A percentile compares a stretch with the other conserved stretches of the same genome.
These are phyloP conservation scores for Terebella lapidaria DNA, from an alignment of 2,888 invertebrate species.

Conservation along the genomic window DNA sequence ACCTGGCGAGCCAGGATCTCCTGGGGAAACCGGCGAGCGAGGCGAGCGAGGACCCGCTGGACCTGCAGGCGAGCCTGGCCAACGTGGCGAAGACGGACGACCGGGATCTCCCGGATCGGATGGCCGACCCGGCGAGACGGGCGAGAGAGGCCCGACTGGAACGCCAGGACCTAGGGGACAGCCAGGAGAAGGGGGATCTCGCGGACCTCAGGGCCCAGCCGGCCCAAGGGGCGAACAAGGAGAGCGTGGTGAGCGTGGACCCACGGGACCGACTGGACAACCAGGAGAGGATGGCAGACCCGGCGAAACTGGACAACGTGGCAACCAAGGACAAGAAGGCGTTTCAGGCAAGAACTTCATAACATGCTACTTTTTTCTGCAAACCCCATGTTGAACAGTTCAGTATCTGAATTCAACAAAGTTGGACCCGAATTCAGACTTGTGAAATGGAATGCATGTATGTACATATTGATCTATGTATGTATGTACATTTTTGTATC, in stretches of 20 bases:
- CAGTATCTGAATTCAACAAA: no score
- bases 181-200: not conserved
- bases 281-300: not conserved
- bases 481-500: not conserved
- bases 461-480: no score
- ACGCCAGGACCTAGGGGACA: conserved; percentile 2
- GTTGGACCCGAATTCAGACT: no score
- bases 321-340: conserved; percentile 2
- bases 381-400: no score
- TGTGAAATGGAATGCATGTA: no score
- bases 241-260: conserved; percentile 10
- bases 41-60: conserved; percentile 9
- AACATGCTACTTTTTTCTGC: not conserved
- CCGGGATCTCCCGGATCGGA: not conserved
- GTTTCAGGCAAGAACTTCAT: not conserved
- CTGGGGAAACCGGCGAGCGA: not conserved
- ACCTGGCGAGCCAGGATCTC: not conserved
- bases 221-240: conserved; percentile 16
- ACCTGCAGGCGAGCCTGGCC: not conserved
- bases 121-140: not conserved
- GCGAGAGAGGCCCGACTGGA: conserved; percentile 1
- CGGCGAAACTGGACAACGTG: conserved; percentile 12
- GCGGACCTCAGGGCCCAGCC: conserved; percentile 13
- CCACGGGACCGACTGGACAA: not conserved
- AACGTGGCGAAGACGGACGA: not conserved